These are phyloP conservation scores for Sternotherus odoratus DNA, from an alignment of 2,797 vertebrate species.

Conservation along the genomic window DNA sequence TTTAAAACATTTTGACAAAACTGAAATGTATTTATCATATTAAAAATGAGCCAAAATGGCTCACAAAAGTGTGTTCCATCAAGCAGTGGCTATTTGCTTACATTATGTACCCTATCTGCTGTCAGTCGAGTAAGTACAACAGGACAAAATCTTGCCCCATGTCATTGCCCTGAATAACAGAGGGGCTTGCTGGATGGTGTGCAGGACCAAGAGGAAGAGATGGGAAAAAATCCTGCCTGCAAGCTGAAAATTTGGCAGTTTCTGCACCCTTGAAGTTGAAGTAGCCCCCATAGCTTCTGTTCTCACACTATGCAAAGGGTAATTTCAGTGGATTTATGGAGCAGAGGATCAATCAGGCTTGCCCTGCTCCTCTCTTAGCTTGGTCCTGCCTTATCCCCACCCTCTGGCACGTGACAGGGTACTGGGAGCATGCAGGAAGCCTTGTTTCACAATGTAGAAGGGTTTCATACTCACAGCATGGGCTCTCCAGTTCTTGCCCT, in stretches of 20 bases:
- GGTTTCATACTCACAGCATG: accelerated
- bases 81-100: not conserved
- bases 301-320: not conserved
- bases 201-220: not conserved
- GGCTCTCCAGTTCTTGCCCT: accelerated
- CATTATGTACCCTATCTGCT: not conserved
- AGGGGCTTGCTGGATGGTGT: not conserved
- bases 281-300: not conserved
- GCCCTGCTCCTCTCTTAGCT: not conserved
- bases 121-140: accelerated
- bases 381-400: not conserved
- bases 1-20: not conserved
- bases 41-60: not conserved
- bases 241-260: not conserved
- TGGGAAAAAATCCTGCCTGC: not conserved
- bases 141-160: not conserved
- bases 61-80: not conserved
- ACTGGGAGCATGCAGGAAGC: not conserved
- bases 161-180: accelerated
- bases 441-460: not conserved
- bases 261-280: not conserved
- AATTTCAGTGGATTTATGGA: accelerated
- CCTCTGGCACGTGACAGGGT: not conserved
- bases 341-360: not conserved
- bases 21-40: not conserved